These are phyloP conservation scores for Epinotia demarniana DNA, from an alignment of 2,888 invertebrate genomes.

Conservation along the genomic window DNA sequence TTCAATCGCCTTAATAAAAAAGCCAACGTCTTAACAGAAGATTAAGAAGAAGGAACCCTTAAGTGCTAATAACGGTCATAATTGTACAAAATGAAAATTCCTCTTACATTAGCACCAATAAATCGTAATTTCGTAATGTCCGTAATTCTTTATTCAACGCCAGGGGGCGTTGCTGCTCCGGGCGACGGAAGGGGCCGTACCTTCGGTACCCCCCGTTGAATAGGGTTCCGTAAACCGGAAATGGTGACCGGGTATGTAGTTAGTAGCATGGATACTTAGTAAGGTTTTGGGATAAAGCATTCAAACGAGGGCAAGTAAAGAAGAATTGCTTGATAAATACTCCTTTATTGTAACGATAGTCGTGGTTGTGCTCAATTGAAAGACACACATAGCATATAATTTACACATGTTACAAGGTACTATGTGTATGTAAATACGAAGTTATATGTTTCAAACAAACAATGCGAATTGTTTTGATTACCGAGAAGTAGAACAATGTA, in stretches of 20 bases:
- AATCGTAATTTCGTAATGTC: slow-evolving; percentile 42
- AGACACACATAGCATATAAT: too few relatives aligned
- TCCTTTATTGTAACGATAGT: not conserved
- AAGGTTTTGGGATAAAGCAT: slow-evolving; percentile 13
- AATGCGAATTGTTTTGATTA: too few relatives aligned
- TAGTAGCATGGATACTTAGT: slow-evolving; percentile 5
- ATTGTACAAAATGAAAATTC: slow-evolving; percentile 26
- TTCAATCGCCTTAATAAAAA: too few relatives aligned
- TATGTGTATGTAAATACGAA: too few relatives aligned
- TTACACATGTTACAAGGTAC: not conserved
- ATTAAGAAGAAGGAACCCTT: not conserved
- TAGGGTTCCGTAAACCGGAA: slow-evolving; percentile 42
- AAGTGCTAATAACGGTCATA: slow-evolving; percentile 3
- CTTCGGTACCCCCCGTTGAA: slow-evolving; percentile 31
- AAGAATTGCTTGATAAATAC: not conserved
- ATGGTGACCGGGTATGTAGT: slow-evolving; percentile 37
- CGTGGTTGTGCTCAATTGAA: not conserved
- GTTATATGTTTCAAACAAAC: too few relatives aligned
- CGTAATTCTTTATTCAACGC: slow-evolving; percentile 41
- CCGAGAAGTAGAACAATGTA: too few relatives aligned
- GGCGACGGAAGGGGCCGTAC: slow-evolving; percentile 42
- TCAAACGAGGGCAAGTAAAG: not conserved
- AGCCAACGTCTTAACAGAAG: not conserved
- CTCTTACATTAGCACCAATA: slow-evolving; percentile 32
- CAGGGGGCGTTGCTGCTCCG: slow-evolving; percentile 35